Conservation (phyloP, 2,797 vertebrate species). For the Pteropus rufus region DNA sequence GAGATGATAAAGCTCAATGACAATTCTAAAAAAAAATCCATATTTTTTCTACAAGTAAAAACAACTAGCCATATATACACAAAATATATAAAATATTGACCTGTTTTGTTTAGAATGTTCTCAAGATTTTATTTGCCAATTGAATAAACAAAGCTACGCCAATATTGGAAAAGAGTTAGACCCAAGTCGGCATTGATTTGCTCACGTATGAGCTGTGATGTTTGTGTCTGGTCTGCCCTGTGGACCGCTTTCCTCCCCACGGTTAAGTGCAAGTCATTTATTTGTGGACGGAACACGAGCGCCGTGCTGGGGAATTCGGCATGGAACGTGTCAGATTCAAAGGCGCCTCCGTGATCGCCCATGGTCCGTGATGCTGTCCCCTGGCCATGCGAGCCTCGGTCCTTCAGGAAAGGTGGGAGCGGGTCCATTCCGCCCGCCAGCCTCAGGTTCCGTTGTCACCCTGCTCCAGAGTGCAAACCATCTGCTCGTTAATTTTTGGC, state of each 20-base stretch:
- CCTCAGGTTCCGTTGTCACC: neutral
- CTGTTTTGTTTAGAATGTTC: neutral
- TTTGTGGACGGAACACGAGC: neutral
- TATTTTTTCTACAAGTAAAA: neutral
- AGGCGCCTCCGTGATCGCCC: neutral
- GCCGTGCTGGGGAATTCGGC: neutral
- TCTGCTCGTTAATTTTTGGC: conserved; percentile 79
- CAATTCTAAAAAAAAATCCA: neutral
- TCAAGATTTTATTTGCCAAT: neutral
- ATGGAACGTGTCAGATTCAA: neutral
- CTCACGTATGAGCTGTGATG: neutral
- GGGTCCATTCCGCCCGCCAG: neutral
- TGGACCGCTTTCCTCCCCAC: neutral
- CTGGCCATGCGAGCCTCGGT: neutral
- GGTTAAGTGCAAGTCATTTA: neutral
- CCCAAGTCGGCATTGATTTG: neutral
- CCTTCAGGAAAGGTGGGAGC: neutral
- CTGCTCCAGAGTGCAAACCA: conserved; percentile 71
- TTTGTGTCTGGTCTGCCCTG: neutral
- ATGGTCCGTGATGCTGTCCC: neutral
- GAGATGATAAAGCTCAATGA: neutral
- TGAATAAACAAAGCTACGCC: neutral
- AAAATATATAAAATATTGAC: neutral
- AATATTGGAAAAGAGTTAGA: neutral
- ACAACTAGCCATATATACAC: neutral